These are phyloP conservation scores for Bhutanitis thaidina DNA, from an alignment of 2,888 invertebrate species.

Conservation along the genomic window DNA sequence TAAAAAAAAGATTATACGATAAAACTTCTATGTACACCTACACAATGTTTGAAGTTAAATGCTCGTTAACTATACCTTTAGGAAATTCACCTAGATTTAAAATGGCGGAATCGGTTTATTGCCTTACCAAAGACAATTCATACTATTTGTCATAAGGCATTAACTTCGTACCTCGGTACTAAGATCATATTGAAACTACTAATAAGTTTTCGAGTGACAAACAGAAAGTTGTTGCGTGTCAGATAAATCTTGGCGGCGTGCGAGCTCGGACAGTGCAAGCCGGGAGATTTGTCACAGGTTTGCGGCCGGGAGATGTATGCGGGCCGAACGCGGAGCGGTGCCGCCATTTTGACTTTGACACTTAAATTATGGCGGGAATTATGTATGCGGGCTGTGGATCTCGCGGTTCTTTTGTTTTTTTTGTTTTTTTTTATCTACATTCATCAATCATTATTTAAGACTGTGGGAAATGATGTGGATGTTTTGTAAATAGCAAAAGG, in stretches of 20 bases:
- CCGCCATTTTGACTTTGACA: slow-evolving; percentile 31
- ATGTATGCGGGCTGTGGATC: slow-evolving; percentile 1
- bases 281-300: slow-evolving; percentile 26
- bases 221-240: slow-evolving; percentile 14
- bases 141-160: too few relatives aligned
- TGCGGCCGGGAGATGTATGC: slow-evolving; percentile 24
- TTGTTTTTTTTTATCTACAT: background rate
- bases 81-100: too few relatives aligned
- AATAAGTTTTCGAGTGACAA: background rate
- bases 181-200: background rate
- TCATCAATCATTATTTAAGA: background rate
- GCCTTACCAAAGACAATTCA: too few relatives aligned
- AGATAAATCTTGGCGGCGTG: slow-evolving; percentile 21
- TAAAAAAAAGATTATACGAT: too few relatives aligned
- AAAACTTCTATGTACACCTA: too few relatives aligned
- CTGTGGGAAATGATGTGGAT: too few relatives aligned
- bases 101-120: too few relatives aligned
- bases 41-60: too few relatives aligned
- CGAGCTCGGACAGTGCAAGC: slow-evolving; percentile 1
- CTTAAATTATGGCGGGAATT: slow-evolving; percentile 23
- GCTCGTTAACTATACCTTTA: too few relatives aligned
- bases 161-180: background rate
- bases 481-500: too few relatives aligned
- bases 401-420: background rate
- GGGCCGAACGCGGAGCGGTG: slow-evolving; percentile 24